Conservation (phyloP, 2,888 invertebrate genomes). For the Metalampra italica region DNA sequence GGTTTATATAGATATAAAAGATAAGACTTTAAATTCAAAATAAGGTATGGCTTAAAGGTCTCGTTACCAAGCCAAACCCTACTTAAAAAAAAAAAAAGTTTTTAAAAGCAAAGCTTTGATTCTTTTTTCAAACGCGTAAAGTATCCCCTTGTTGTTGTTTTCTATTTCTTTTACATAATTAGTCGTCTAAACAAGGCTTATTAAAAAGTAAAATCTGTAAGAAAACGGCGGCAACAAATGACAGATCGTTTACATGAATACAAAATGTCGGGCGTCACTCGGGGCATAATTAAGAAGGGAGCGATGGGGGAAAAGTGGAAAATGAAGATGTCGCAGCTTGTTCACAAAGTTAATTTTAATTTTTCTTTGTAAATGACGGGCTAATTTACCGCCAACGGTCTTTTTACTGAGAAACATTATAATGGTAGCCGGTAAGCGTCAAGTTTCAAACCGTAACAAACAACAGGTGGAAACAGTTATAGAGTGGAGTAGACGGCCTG, state of each 20-base stretch:
- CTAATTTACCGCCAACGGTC: not conserved
- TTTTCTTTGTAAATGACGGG: conserved; percentile 6
- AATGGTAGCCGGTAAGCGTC: too few relatives aligned
- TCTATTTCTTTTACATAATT: conserved; percentile 6
- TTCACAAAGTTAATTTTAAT: conserved; percentile 15
- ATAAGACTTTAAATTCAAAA: too few relatives aligned
- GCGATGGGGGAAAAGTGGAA: conserved; percentile 25
- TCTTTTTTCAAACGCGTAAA: not conserved
- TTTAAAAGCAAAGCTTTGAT: not conserved
- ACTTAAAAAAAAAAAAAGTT: not conserved
- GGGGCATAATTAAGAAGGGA: conserved; percentile 38
- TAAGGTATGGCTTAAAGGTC: too few relatives aligned
- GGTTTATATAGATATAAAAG: too few relatives aligned
- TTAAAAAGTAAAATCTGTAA: conserved; percentile 7
- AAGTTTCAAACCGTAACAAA: too few relatives aligned
- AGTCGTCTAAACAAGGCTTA: conserved; percentile 3
- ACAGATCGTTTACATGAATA: conserved; percentile 70
- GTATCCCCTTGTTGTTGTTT: conserved; percentile 1
- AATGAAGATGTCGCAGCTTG: conserved; percentile 13
- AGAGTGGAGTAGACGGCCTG: too few relatives aligned
- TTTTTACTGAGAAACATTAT: too few relatives aligned
- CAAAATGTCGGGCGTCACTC: conserved; percentile 59
- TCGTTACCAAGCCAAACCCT: too few relatives aligned
- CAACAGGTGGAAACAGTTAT: too few relatives aligned
- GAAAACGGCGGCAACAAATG: conserved; percentile 45